Evolutionary conservation across 2,113 vertebrate genomes (phyloP).

Genomic region (Micromys minutus): DNA sequence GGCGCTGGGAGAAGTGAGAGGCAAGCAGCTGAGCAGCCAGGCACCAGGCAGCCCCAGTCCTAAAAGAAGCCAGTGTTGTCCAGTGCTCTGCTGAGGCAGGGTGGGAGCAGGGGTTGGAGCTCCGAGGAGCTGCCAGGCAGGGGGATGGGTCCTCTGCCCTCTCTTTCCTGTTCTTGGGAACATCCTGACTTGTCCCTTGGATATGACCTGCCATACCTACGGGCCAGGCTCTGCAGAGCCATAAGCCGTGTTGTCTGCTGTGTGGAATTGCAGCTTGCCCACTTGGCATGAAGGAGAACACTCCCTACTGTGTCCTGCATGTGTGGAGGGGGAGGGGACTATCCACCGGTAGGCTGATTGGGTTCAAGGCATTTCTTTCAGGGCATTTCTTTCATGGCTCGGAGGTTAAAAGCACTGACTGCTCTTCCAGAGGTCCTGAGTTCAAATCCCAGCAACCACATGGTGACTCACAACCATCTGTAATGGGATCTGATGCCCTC

Average conservation of each 20-base stretch:
- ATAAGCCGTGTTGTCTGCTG: rapidly evolving
- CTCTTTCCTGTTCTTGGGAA: not conserved
- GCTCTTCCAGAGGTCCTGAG: too few species aligned
- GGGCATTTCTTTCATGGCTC: too few species aligned
- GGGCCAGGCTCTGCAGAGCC: not conserved
- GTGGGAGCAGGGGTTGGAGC: not conserved
- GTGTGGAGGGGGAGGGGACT: too few species aligned
- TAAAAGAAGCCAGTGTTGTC: too few species aligned
- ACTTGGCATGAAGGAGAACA: not conserved
- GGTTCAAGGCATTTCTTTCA: not conserved
- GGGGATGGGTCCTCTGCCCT: not conserved
- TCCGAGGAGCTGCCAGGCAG: not conserved
- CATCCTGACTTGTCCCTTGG: not conserved
- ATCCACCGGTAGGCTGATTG: not conserved
- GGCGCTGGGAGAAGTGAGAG: not conserved
- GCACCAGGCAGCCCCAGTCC: rapidly evolving
- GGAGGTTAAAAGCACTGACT: too few species aligned
- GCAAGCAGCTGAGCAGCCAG: too few species aligned
- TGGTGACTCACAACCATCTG: too few species aligned
- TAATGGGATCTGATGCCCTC: too few species aligned
- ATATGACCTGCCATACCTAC: not conserved
- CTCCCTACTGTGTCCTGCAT: rapidly evolving
- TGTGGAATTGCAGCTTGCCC: not conserved
- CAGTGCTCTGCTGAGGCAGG: rapidly evolving
- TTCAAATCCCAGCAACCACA: too few species aligned